Conservation (phyloP, 1,140 invertebrate genomes). For the Euglossa dilemma region DNA sequence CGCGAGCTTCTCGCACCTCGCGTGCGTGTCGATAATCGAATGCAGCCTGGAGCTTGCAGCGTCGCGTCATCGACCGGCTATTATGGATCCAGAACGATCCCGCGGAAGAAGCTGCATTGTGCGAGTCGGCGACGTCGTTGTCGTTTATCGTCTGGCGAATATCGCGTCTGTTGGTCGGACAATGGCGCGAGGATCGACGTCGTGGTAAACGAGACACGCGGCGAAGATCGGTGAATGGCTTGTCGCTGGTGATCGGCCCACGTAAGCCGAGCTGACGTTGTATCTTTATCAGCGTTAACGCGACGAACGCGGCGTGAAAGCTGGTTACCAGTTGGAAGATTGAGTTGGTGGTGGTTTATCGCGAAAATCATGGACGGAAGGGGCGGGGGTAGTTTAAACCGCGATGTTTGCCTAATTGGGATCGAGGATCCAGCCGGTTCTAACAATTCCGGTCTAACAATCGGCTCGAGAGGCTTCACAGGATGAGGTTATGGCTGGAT, state of each 20-base stretch:
- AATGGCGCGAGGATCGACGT: background rate
- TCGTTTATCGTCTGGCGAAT: background rate
- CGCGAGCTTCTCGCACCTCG: background rate
- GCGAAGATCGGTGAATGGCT: background rate
- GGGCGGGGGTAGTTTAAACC: background rate
- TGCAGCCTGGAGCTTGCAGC: background rate
- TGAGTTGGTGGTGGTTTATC: constrained; percentile 16
- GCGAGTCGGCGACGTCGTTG: background rate
- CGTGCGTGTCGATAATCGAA: constrained; percentile 21
- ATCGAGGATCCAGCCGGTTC: background rate
- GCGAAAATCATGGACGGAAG: background rate
- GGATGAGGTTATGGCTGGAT: too few species aligned
- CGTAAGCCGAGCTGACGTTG: background rate
- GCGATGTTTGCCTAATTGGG: background rate
- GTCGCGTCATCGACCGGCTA: too few species aligned
- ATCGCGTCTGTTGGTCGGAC: background rate
- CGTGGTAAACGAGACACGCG: background rate
- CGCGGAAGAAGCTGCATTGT: background rate
- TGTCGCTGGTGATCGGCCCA: background rate
- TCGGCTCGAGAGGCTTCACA: too few species aligned
- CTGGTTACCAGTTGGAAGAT: constrained; percentile 1
- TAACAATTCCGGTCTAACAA: too few species aligned
- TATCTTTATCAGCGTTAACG: constrained; percentile 23
- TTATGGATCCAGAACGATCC: too few species aligned
- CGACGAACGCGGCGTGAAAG: constrained; percentile 2